A percentile compares a stretch with the other conserved stretches of the same genome.
These are phyloP conservation scores for Heliothis peltigera DNA, from an alignment of 2,888 invertebrate genomes.

Conservation along the genomic window DNA sequence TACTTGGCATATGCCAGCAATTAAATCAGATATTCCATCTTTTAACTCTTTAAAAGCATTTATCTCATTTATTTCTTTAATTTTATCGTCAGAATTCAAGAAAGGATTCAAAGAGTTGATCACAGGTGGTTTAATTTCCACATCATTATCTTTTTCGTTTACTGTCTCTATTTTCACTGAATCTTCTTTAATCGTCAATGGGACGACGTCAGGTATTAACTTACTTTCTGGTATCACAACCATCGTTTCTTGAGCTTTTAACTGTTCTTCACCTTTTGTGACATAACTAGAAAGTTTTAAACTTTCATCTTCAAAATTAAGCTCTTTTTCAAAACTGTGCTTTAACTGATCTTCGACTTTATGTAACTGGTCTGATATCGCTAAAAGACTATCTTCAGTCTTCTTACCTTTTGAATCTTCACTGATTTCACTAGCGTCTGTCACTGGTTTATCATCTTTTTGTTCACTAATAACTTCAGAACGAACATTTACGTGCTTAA, in stretches of 20 bases:
- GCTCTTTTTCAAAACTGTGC: constrained; percentile 84
- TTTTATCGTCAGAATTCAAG: constrained; percentile 77
- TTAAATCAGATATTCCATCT: constrained; percentile 87
- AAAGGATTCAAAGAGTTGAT: constrained; percentile 83
- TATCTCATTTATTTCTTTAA: constrained; percentile 85
- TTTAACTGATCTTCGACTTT: constrained; percentile 87
- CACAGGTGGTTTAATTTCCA: constrained; percentile 63
- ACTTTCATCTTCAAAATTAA: constrained; percentile 82
- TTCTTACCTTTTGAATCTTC: constrained; percentile 79
- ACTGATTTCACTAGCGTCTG: constrained; percentile 26
- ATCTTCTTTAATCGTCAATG: constrained; percentile 75
- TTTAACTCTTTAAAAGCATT: constrained; percentile 87
- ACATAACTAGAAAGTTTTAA: constrained; percentile 73
- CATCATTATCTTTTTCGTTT: constrained; percentile 50
- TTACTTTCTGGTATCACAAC: constrained; percentile 73
- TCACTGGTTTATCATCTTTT: constrained; percentile 52
- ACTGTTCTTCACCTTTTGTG: constrained; percentile 70
- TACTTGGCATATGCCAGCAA: constrained; percentile 87
- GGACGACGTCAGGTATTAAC: constrained; percentile 72
- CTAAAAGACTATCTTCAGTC: constrained; percentile 87
- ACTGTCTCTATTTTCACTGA: constrained; percentile 68
- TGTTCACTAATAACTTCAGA: constrained; percentile 68
- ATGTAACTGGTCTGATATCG: constrained; percentile 86
- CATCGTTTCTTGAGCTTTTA: constrained; percentile 75
- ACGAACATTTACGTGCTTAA: constrained; percentile 73